These are phyloP conservation scores for Meganola albula DNA, from an alignment of 2,888 invertebrate genomes.

Conservation along the genomic window DNA sequence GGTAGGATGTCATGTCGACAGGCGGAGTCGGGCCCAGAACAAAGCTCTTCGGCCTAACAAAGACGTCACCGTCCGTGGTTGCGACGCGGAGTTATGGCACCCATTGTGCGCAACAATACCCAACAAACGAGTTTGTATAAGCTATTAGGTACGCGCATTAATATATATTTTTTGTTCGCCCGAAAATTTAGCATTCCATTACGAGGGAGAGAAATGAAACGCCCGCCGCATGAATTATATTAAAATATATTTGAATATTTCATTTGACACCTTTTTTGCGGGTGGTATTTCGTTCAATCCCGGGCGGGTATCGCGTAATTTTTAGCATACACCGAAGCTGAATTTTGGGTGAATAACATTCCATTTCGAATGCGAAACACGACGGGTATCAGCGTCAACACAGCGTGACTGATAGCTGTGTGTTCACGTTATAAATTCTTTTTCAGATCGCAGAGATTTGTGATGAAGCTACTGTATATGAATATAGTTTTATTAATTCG, in stretches of 20 bases:
- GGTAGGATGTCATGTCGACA: constrained; percentile 58
- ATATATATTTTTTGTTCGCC: constrained; percentile 78
- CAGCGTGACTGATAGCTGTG: constrained; percentile 66
- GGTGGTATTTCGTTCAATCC: constrained; percentile 75
- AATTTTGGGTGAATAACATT: constrained; percentile 75
- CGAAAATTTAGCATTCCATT: constrained; percentile 78
- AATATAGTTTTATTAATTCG: constrained; percentile 19
- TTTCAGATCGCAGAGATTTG: constrained; percentile 54
- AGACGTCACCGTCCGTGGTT: constrained; percentile 77
- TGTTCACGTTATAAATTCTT: constrained; percentile 61
- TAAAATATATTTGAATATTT: constrained; percentile 79
- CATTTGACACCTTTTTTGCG: constrained; percentile 78
- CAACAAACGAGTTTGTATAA: constrained; percentile 79
- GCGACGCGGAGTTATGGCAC: constrained; percentile 77
- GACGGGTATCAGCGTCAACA: constrained; percentile 73
- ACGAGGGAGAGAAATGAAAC: constrained; percentile 78
- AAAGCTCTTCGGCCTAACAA: constrained; percentile 72
- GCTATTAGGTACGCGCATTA: constrained; percentile 79
- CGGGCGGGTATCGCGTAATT: constrained; percentile 67
- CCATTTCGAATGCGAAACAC: constrained; percentile 71
- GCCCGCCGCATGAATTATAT: constrained; percentile 79
- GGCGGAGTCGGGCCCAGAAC: constrained; percentile 65
- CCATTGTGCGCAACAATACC: constrained; percentile 78
- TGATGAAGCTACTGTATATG: constrained; percentile 31
- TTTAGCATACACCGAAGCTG: constrained; percentile 70